Base-by-base conservation (phyloP, 2,113 vertebrate genomes). In the Tiliqua scincoides region DNA sequence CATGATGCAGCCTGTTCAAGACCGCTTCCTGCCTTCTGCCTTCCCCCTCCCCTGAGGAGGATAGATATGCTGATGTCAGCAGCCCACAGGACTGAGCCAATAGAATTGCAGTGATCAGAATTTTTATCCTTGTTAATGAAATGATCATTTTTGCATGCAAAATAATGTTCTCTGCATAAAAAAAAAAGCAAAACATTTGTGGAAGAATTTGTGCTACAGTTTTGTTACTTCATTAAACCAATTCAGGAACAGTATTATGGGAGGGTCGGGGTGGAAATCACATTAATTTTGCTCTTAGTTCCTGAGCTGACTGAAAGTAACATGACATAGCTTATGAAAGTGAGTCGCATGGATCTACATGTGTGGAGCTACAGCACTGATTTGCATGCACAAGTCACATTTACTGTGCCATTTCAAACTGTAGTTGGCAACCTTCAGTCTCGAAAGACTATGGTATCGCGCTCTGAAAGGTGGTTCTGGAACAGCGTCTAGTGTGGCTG, bases 71-170 rank as follows among this genome's bases (percentile, higher is more conserved):
- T n/a, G n/a, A n/a, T n/a, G n/a, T n/a, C n/a, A n/a, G n/a, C n/a
- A n/a, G n/a, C n/a, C n/a, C n/a, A n/a, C n/a, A n/a, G n/a, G n/a
- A n/a, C n/a, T n/a, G n/a, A n/a, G n/a, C n/a, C n/a, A n/a, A n/a
- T n/a, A n/a, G n/a, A n/a, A n/a, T n/a, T n/a, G n/a, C n/a, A n/a
- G n/a, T n/a, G n/a, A 71, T 35, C 27, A 70, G 52, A 30, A 86
- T 52, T 65, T 25, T 65, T 73, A 80, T 63, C 17, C 14, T 18
- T 17, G 6, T 35, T 0, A 54, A 30, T 79, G 52, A 57, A 40
- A 79, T 84, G 78, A 27, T 35, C 18, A 86, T 93, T 88, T 37
- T 90, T 80, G 65, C 62, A 71, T 82, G 35, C 4, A 25, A 43
- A 63, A 30, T 6, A 43, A 63, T 1, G 40, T 40, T 79, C 6